These are phyloP conservation scores for Girardinus metallicus DNA, from an alignment of 2,797 vertebrate species.

Conservation along the genomic window DNA sequence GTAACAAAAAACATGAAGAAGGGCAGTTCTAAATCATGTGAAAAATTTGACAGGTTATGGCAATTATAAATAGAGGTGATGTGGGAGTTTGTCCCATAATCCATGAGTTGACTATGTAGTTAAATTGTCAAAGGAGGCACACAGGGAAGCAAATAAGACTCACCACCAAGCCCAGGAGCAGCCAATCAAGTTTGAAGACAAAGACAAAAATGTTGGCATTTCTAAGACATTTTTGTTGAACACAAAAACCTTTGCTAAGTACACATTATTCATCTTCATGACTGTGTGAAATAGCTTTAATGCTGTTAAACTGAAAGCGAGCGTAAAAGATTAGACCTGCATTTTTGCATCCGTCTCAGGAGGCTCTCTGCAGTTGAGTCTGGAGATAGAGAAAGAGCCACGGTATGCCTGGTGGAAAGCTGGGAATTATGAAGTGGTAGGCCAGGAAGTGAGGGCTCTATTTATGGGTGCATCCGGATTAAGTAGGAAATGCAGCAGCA, in stretches of 20 bases:
- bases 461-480: constrained; percentile 77
- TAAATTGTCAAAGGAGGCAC: not conserved
- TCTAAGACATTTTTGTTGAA: constrained; percentile 47
- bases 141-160: not conserved
- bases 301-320: constrained; percentile 64
- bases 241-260: constrained; percentile 60
- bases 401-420: constrained; percentile 70
- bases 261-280: constrained; percentile 64
- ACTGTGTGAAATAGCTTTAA: constrained; percentile 63
- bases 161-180: not conserved
- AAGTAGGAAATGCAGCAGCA: constrained; percentile 74
- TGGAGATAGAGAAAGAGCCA: constrained; percentile 46
- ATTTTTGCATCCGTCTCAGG: constrained; percentile 71
- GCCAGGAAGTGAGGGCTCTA: constrained; percentile 76
- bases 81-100: no score
- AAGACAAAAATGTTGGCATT: not conserved
- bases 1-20: not conserved
- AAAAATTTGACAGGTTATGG: not conserved
- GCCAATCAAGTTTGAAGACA: not conserved
- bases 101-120: not conserved
- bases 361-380: constrained; percentile 55
- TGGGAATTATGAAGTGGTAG: constrained; percentile 74
- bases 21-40: no score
- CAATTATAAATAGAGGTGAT: no score
- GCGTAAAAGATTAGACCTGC: constrained; percentile 66